phyloP scores from a whole-genome alignment of 2,113 vertebrate genomes.

The Paralichthys olivaceus region DNA sequence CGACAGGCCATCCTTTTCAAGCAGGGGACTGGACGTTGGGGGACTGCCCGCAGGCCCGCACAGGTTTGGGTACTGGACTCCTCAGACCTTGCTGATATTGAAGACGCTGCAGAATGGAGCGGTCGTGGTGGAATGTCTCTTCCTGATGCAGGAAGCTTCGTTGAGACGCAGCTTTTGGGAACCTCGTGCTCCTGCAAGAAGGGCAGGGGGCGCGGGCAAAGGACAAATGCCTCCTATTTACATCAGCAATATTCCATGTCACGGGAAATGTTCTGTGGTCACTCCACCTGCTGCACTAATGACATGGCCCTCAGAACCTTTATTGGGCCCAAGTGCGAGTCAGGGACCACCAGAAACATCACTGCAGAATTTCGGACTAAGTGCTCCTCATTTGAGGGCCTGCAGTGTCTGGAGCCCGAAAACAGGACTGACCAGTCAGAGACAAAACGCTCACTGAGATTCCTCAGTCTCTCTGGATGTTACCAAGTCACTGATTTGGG shows the following conservation, averaged over 20 bases:
- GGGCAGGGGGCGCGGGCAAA: constrained; percentile 85
- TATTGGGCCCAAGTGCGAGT: constrained; percentile 78
- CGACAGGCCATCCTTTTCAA: constrained; percentile 80
- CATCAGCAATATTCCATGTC: constrained; percentile 87
- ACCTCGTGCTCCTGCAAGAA: constrained; percentile 85
- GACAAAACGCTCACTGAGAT: constrained; percentile 86
- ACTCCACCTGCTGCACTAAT: constrained; percentile 89
- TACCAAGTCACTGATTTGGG: constrained; percentile 95
- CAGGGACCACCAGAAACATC: constrained; percentile 76
- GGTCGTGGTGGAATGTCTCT: constrained; percentile 75
- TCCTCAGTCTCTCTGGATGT: constrained; percentile 98
- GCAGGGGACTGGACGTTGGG: constrained; percentile 59
- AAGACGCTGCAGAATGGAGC: constrained; percentile 94
- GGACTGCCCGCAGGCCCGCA: constrained; percentile 45
- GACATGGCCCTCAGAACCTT: constrained; percentile 89
- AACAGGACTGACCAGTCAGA: constrained; percentile 83
- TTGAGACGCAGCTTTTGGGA: constrained; percentile 76
- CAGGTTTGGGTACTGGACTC: constrained; percentile 90
- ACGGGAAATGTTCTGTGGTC: constrained; percentile 87
- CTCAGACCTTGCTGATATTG: constrained; percentile 91
- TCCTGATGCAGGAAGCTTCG: constrained; percentile 47
- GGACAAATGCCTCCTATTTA: constrained; percentile 88
- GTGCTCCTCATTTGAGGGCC: constrained; percentile 78
- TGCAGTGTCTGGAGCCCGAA: constrained; percentile 79
- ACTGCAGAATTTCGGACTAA: constrained; percentile 88